These are phyloP conservation scores for Perca fluviatilis DNA, from an alignment of 2,113 vertebrate species.

Conservation along the genomic window DNA sequence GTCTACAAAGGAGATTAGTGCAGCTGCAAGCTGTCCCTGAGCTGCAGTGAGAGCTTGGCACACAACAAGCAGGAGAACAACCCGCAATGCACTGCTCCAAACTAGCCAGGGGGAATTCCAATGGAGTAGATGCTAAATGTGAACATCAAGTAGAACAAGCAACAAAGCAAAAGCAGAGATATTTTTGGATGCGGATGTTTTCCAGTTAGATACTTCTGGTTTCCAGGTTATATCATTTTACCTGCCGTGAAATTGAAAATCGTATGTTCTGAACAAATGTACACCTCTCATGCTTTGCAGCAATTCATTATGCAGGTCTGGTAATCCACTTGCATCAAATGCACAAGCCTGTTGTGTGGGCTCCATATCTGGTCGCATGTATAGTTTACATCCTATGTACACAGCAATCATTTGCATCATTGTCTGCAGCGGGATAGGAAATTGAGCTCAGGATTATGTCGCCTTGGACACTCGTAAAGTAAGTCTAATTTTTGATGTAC, in stretches of 20 bases:
- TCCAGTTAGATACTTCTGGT: slow-evolving; percentile 34
- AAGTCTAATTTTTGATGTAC: not conserved
- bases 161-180: slow-evolving; percentile 44
- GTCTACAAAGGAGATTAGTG: slow-evolving; percentile 64
- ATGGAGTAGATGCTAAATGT: slow-evolving; percentile 53
- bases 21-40: slow-evolving; percentile 64
- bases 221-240: slow-evolving; percentile 23
- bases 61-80: slow-evolving; percentile 46
- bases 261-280: slow-evolving; percentile 4
- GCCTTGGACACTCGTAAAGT: not conserved
- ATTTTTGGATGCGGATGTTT: slow-evolving; percentile 50
- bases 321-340: slow-evolving; percentile 37
- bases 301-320: slow-evolving; percentile 28
- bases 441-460: slow-evolving; percentile 5
- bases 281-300: slow-evolving; percentile 11
- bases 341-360: not conserved
- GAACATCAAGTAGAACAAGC: slow-evolving; percentile 46
- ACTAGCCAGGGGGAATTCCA: slow-evolving; percentile 45
- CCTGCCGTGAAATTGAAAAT: slow-evolving; percentile 25
- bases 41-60: slow-evolving; percentile 42
- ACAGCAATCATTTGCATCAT: not conserved
- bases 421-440: not conserved
- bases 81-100: slow-evolving; percentile 26
- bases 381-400: slow-evolving; percentile 8
- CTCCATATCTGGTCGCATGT: slow-evolving; percentile 28